These are phyloP conservation scores for Xenus cinereus DNA, from an alignment of 2,113 vertebrate genomes.

Conservation along the genomic window DNA sequence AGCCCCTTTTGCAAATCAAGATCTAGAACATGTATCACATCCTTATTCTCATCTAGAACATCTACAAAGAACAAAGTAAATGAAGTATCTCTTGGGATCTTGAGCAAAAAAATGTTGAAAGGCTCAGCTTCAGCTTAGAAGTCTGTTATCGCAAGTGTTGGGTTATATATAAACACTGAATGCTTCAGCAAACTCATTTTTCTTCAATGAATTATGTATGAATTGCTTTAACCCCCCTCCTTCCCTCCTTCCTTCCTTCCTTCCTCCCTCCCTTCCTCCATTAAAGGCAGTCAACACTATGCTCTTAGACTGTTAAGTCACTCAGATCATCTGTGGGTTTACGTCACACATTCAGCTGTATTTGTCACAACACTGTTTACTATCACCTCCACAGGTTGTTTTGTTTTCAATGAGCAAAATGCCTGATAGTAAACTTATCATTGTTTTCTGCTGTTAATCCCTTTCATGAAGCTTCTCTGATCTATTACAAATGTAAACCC, in stretches of 20 bases:
- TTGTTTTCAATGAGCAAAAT: neutral
- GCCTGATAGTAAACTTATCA: neutral
- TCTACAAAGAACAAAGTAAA: neutral
- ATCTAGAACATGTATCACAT: neutral
- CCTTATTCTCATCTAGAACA: neutral
- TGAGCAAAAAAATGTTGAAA: neutral
- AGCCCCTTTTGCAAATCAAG: neutral
- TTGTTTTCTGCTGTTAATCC: neutral
- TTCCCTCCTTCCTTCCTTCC: neutral
- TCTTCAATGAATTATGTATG: slow-evolving; percentile 4
- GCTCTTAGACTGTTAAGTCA: neutral
- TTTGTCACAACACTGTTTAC: neutral
- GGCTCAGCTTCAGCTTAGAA: neutral
- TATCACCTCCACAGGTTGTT: neutral
- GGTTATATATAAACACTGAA: neutral
- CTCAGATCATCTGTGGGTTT: neutral
- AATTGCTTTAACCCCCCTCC: neutral
- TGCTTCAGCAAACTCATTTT: neutral
- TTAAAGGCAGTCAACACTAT: neutral
- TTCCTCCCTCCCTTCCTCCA: neutral
- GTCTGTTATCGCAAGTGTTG: neutral
- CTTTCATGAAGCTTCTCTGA: neutral
- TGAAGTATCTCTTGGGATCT: neutral
- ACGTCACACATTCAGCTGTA: neutral
- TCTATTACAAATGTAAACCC: neutral